Base-by-base conservation (phyloP, 2,113 vertebrate species). In the Bufo gargarizans region DNA sequence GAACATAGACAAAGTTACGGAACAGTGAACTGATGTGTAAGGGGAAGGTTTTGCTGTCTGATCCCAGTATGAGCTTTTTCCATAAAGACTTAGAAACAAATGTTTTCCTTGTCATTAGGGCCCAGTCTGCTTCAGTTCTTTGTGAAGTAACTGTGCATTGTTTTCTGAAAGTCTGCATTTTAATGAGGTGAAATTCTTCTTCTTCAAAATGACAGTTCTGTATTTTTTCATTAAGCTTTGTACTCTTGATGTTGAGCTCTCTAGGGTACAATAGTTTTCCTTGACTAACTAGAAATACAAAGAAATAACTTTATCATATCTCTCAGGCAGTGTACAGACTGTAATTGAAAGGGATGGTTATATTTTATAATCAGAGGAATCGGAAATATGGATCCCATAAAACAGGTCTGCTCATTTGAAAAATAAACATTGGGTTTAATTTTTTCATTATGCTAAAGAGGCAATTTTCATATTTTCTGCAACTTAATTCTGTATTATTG, bases 171-270 rank as follows among this genome's bases (percentile, higher is more conserved):
- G 88, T 76, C 72, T 90, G 76, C 85, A 47, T 53, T 90, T 85
- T 91, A 91, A 91, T 77, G 83, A 91, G 88, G 82, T 83, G 76
- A 80, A 82, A 17, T 90, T 91, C 74, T 88, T 89, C 86, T 82
- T 88, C 59, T 86, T 49, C 2, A 74, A 63, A 89, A 77, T 89
- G 89, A 90, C 90, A 90, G 86, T 78, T 89, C 89, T 91, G 76
- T 22, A 89, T 91, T 90, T 88, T 91, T 91, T 90, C 84, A 61
- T 87, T 82, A 87, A 69, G 53, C 72, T 92, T 89, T 87, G 74
- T 89, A 63, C 88, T 63, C 76, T 91, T 89, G 89, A 90, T 56
- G 16, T 79, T 90, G 89, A n/a, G 3, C 53, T 84, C 12, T 20
- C 86, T 86, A 56, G 65, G 61, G 82, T 90, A 88, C 89, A 84